Conservation (phyloP, 1,140 invertebrate species). For the Meloidogyne chitwoodi region DNA sequence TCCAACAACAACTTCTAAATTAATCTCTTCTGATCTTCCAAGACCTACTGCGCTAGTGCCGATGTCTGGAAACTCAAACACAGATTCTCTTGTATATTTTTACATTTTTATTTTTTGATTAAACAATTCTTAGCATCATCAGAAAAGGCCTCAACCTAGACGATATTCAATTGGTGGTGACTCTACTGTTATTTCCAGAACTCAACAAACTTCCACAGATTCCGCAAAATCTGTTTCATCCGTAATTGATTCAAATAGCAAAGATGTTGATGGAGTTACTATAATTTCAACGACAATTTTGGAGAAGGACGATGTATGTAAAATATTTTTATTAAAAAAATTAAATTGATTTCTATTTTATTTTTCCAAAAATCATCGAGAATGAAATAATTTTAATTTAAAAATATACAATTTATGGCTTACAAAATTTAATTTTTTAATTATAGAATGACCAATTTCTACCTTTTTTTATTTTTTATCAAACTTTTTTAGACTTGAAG, state of each 20-base stretch:
- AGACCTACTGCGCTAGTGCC: slow-evolving; percentile 24
- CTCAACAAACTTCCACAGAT: neutral
- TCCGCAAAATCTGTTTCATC: neutral
- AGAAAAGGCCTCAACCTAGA: neutral
- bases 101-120: neutral
- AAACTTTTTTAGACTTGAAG: no score
- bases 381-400: no score
- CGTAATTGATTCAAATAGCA: neutral
- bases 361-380: no score
- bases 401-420: no score
- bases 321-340: neutral
- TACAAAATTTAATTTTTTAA: neutral
- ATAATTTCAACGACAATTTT: neutral
- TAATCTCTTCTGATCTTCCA: slow-evolving; percentile 1
- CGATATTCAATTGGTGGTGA: neutral
- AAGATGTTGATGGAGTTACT: neutral
- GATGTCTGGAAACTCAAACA: neutral
- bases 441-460: neutral
- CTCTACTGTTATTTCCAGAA: neutral
- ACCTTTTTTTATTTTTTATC: neutral
- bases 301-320: neutral
- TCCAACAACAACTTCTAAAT: neutral
- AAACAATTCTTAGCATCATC: neutral
- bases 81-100: neutral
- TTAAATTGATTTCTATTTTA: no score